Evolutionary conservation across 1,140 invertebrate genomes (phyloP).

Genomic region (Araneus ventricosus): DNA sequence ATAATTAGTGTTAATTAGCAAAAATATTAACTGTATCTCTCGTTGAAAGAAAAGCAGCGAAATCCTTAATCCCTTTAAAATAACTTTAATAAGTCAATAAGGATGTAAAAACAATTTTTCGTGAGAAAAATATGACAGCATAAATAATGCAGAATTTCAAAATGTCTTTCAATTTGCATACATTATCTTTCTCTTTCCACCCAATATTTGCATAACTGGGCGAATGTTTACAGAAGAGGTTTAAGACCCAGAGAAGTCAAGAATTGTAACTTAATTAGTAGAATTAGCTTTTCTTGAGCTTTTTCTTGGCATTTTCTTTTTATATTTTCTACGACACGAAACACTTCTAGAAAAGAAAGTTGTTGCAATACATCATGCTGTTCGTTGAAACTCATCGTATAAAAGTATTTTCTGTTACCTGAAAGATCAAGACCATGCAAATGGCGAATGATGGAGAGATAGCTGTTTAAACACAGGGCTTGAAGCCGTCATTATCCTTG

Average conservation of each 20-base stretch:
- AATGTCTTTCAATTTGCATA: background rate
- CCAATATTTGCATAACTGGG: background rate
- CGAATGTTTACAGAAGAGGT: background rate
- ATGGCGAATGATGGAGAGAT: background rate
- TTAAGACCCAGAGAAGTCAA: background rate
- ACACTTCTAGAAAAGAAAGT: background rate
- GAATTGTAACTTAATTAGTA: background rate
- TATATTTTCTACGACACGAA: background rate
- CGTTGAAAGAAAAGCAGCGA: too few relatives aligned
- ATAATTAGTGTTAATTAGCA: too few relatives aligned
- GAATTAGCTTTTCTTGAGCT: background rate
- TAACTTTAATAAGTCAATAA: too few relatives aligned
- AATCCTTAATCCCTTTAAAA: too few relatives aligned
- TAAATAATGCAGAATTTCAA: conserved; percentile 15
- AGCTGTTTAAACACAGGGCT: background rate
- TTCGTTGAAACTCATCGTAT: background rate
- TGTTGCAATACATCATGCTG: background rate
- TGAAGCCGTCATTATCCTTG: background rate
- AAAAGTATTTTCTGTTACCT: background rate
- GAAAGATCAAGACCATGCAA: background rate
- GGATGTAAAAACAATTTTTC: too few relatives aligned
- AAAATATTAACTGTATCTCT: too few relatives aligned
- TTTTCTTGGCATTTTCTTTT: background rate
- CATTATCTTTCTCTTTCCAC: background rate
- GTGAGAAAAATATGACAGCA: background rate